Percentiles rank a stretch among this genome's conserved stretches.
These are phyloP conservation scores for Glyptemys insculpta DNA, from an alignment of 2,797 vertebrate genomes.

Conservation along the genomic window DNA sequence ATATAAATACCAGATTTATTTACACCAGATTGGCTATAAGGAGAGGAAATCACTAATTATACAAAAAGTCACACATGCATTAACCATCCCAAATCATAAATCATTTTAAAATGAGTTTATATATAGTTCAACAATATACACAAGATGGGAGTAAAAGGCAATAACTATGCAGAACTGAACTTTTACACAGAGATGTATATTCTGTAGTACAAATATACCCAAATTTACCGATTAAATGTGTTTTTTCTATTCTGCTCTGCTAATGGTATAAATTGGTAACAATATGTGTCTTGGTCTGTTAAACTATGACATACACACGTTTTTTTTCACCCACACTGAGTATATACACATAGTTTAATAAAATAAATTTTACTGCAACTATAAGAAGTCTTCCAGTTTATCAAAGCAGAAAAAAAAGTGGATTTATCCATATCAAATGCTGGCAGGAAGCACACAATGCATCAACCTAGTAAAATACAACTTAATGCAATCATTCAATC, in stretches of 20 bases:
- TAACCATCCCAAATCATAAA: not conserved
- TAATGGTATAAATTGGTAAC: not conserved
- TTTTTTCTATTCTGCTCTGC: not conserved
- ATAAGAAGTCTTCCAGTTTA: constrained; percentile 78
- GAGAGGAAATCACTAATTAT: not conserved
- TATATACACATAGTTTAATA: not conserved
- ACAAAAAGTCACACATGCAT: not conserved
- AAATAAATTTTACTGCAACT: constrained; percentile 66
- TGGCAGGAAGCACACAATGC: constrained; percentile 77
- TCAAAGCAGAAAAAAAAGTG: constrained; percentile 85
- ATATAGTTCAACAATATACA: not conserved
- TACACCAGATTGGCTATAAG: accelerated
- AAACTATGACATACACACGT: constrained; percentile 41
- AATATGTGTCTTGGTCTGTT: not conserved
- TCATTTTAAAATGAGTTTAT: not conserved
- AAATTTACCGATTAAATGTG: not conserved
- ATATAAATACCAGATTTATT: accelerated
- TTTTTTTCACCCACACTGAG: constrained; percentile 5
- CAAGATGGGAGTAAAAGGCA: not conserved
- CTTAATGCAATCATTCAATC: constrained; percentile 78
- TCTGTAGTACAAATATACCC: accelerated
- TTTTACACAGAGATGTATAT: not conserved
- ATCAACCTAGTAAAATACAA: constrained; percentile 68
- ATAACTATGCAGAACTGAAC: not conserved
- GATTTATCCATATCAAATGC: constrained; percentile 79